Percentiles rank a stretch among this genome's conserved stretches.
phyloP scores from a whole-genome alignment of 2,113 vertebrate genomes.

The Tetraodon nigroviridis region DNA sequence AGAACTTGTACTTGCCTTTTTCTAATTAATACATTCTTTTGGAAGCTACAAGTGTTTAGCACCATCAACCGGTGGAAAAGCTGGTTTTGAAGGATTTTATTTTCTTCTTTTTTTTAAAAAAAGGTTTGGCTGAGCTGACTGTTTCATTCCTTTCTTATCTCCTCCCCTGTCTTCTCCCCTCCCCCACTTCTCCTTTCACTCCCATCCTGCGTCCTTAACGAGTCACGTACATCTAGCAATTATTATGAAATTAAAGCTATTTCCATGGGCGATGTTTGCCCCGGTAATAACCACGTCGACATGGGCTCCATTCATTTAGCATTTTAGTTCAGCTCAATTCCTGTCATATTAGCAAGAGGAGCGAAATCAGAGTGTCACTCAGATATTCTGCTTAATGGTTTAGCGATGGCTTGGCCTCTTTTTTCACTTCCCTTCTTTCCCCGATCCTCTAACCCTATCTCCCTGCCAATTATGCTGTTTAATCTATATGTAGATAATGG shows the following conservation, averaged over 20 bases:
- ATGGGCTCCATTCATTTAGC: slow-evolving; percentile 77
- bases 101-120: too few relatives aligned
- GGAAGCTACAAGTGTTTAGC: too few relatives aligned
- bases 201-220: slow-evolving; percentile 57
- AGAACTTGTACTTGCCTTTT: too few relatives aligned
- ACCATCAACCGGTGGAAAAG: too few relatives aligned
- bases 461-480: slow-evolving; percentile 92
- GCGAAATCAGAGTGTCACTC: slow-evolving; percentile 88
- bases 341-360: slow-evolving; percentile 81
- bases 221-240: slow-evolving; percentile 73
- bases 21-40: too few relatives aligned
- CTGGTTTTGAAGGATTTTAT: too few relatives aligned
- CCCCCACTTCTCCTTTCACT: slow-evolving; percentile 9
- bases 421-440: slow-evolving; percentile 36
- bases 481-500: slow-evolving; percentile 99
- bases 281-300: slow-evolving; percentile 63
- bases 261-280: slow-evolving; percentile 72
- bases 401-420: slow-evolving; percentile 70
- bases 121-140: too few relatives aligned
- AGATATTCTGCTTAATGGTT: slow-evolving; percentile 75
- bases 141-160: slow-evolving; percentile 8
- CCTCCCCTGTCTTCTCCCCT: background rate
- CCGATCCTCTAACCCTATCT: slow-evolving; percentile 85
- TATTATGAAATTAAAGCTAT: slow-evolving; percentile 77
- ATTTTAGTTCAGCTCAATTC: slow-evolving; percentile 86